Evolutionary conservation across 2,113 vertebrate genomes (phyloP).

Genomic region (Sciurus niger): DNA sequence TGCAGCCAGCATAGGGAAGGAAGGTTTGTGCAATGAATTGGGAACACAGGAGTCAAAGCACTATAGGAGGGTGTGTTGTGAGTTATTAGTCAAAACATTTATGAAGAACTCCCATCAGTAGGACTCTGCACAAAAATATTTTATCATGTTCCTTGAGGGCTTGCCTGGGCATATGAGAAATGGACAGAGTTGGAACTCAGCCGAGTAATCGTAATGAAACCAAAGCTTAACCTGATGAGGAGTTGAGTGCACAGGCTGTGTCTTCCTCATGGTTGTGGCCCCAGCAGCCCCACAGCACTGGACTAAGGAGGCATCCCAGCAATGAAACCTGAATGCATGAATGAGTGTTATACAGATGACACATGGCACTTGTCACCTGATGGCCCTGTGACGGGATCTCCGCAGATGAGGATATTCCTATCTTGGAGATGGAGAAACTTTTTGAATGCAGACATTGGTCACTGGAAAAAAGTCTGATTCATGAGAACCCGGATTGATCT

Average conservation of each 20-base stretch:
- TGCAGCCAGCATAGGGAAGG: not conserved
- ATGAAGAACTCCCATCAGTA: not conserved
- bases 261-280: not conserved
- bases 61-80: not conserved
- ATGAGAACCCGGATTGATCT: not conserved
- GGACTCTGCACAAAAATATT: not conserved
- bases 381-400: not conserved
- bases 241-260: not conserved
- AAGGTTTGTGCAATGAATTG: not conserved
- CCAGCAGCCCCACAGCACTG: not conserved
- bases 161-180: not conserved
- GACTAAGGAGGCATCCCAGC: no score
- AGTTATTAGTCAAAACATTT: not conserved
- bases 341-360: not conserved
- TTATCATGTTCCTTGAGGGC: not conserved
- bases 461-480: not conserved
- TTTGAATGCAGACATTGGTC: not conserved
- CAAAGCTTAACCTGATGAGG: not conserved
- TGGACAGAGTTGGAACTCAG: not conserved
- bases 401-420: no score
- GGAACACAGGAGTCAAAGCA: not conserved
- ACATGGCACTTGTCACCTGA: fast-evolving
- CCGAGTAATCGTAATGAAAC: not conserved
- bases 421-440: not conserved
- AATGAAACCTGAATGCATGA: not conserved